Conservation (phyloP, 2,113 vertebrate species). For the Aspidoscelis tigris region DNA sequence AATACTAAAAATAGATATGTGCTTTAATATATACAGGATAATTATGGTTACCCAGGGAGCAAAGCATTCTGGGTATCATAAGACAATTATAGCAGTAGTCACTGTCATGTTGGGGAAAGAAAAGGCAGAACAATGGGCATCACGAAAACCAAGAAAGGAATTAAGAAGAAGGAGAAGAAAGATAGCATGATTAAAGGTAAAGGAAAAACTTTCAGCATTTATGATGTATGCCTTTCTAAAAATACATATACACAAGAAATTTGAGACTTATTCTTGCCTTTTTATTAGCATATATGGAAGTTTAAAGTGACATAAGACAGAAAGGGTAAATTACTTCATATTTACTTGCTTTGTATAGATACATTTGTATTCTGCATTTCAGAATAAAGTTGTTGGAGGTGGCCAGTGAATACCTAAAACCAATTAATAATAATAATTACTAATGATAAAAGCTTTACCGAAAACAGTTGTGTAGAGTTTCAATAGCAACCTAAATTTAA, state of each 20-base stretch:
- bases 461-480: neutral
- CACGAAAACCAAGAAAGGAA: constrained; percentile 23
- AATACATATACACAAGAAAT: constrained; percentile 11
- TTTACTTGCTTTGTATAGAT: neutral
- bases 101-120: constrained; percentile 35
- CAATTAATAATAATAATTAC: neutral
- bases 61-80: constrained; percentile 7
- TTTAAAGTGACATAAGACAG: neutral
- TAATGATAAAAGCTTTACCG: constrained; percentile 1
- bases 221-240: constrained; percentile 17
- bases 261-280: constrained; percentile 3
- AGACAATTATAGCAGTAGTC: constrained; percentile 37
- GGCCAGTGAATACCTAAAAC: neutral
- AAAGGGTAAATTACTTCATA: neutral
- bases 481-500: neutral
- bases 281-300: neutral
- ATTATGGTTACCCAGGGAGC: constrained; percentile 18
- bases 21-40: constrained; percentile 28
- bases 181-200: constrained; percentile 6
- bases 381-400: neutral
- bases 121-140: constrained; percentile 30
- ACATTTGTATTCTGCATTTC: neutral
- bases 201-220: neutral
- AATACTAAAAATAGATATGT: constrained; percentile 55
- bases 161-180: constrained; percentile 15